Conservation (phyloP, 2,797 vertebrate species). For the Anguilla marmorata region DNA sequence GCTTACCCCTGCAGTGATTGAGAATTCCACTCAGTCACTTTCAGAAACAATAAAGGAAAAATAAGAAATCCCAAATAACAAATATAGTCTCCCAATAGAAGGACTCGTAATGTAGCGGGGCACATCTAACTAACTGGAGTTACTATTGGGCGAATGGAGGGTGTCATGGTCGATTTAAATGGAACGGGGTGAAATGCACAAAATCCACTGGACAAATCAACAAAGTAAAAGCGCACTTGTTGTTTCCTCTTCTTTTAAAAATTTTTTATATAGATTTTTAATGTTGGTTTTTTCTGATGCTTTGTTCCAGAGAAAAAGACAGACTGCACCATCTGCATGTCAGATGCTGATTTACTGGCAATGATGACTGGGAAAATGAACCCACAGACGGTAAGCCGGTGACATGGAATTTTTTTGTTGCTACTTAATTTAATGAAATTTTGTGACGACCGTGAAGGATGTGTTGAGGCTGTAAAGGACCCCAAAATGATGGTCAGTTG, state of each 20-base stretch:
- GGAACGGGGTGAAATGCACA: too few relatives aligned
- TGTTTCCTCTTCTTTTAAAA: background rate
- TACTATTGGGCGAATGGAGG: too few relatives aligned
- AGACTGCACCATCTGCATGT: constrained; percentile 86
- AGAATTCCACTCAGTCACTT: too few relatives aligned
- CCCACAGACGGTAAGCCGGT: constrained; percentile 80
- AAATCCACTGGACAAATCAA: too few relatives aligned
- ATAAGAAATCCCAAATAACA: too few relatives aligned
- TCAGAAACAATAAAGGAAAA: too few relatives aligned
- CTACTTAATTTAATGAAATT: background rate
- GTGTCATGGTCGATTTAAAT: too few relatives aligned
- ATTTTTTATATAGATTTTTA: background rate
- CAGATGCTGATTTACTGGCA: constrained; percentile 80
- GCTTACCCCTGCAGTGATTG: too few relatives aligned
- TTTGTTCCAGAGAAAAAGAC: constrained; percentile 78
- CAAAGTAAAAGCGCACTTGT: too few relatives aligned
- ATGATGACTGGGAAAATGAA: constrained; percentile 93
- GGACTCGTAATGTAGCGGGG: too few relatives aligned
- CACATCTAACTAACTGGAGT: too few relatives aligned
- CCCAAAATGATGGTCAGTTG: background rate
- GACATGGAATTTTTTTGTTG: background rate
- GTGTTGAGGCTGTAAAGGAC: background rate
- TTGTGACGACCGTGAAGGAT: background rate
- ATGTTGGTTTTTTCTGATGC: background rate
- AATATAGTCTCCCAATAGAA: too few relatives aligned